Percentiles rank a stretch among this genome's conserved stretches.
Evolutionary conservation across 2,888 invertebrate genomes (phyloP).

Genomic region (Lepeophtheirus nordmannii): DNA sequence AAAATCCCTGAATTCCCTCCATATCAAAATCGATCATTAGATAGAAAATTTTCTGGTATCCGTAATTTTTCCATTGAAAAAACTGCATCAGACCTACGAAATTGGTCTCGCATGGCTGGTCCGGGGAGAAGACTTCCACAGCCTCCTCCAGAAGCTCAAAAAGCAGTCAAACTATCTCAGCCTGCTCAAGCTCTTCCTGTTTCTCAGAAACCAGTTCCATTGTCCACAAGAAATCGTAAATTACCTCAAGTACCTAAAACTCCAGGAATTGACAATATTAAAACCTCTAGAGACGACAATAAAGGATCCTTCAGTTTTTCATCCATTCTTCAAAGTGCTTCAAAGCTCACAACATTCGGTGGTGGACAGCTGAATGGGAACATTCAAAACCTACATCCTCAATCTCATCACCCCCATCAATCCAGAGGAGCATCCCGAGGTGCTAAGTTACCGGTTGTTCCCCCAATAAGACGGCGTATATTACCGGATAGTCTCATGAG

Average conservation of each 20-base stretch:
- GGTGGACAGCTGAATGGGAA: background rate
- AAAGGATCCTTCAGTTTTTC: slow-evolving; percentile 1
- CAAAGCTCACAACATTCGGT: background rate
- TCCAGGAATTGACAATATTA: background rate
- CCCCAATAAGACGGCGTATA: background rate
- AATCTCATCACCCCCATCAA: background rate
- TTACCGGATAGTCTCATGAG: slow-evolving; percentile 11
- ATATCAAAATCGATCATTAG: slow-evolving; percentile 14
- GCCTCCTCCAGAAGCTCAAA: slow-evolving; percentile 21
- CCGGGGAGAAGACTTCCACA: slow-evolving; percentile 18
- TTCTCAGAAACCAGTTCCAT: slow-evolving; percentile 11
- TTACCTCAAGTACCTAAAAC: slow-evolving; percentile 12
- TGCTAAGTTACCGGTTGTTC: slow-evolving; percentile 15
- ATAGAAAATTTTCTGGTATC: background rate
- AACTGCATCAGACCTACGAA: background rate
- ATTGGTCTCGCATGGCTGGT: slow-evolving; percentile 4
- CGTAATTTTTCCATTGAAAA: slow-evolving; percentile 4
- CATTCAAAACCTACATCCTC: background rate
- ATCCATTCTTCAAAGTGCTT: background rate
- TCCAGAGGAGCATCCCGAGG: slow-evolving; percentile 1
- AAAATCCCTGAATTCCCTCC: slow-evolving; percentile 5
- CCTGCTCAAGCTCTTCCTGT: slow-evolving; percentile 14
- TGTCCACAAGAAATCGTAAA: slow-evolving; percentile 16
- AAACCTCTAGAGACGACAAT: background rate
- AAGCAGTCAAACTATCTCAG: slow-evolving; percentile 3